Base-by-base conservation (phyloP, 1,140 invertebrate species). In the Drosophila varians region DNA sequence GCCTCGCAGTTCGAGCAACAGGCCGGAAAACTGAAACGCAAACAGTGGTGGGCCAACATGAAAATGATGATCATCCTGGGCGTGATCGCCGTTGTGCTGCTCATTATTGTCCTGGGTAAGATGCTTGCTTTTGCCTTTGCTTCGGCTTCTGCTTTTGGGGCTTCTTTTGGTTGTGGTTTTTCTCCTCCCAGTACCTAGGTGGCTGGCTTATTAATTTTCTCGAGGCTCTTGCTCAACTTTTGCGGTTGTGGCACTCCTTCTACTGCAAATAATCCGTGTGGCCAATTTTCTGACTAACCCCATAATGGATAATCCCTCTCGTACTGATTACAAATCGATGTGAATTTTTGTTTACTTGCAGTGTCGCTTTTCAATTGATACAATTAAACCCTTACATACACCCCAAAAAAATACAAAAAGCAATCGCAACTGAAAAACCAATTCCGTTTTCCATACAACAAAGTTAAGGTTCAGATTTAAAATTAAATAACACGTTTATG, bases 11-110 rank as follows among this genome's bases (percentile, higher is more conserved):
- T 98, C 92, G 97, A 98, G 90, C 98, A 99, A 76, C 97, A 98
- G 92, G 98, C 98, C 58, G 97, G 97, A 68, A 98, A 98, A 92
- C 93, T 99, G 65, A 99, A 99, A 92, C 94, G 97, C 89, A 99
- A 99, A 92, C 98, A 97, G 91, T 99, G 97, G 97, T 98, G 97
- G 97, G 98, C 98, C 92, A 99, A 99, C 92, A 93, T 98, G 75
- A 99, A 99, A 93, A 98, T 98, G 97, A 97, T 98, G 96, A 95
- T 98, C 60, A 97, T 98, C 57, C 95, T 98, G 90, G 96, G 96
- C 54, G 94, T 95, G 53, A 97, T 98, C 80, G 95, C 94, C 42
- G 93, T 94, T 48, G 92, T 97, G 57, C 93, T 98, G 89, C 92
- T 98, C 72, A 96, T 97, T 72, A 96, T 98, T 71, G 95, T 97